phyloP scores from a whole-genome alignment of 2,797 vertebrate genomes.

The Halcyon leucocephala region DNA sequence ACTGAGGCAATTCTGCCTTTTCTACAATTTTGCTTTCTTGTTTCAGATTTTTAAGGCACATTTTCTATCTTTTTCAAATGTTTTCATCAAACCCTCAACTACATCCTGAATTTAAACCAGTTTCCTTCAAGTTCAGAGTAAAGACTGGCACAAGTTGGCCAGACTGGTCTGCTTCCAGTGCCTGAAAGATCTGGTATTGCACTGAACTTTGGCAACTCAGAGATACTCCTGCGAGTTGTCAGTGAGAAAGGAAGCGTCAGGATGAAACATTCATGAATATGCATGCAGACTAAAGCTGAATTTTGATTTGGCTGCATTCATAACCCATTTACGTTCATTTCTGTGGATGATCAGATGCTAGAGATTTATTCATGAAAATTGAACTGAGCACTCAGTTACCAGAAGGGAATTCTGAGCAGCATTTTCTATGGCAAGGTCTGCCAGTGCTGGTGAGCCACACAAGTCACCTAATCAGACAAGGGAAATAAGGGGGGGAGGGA shows the following conservation, averaged over 20 bases:
- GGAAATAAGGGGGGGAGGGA: neutral
- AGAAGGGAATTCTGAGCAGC: conserved; percentile 28
- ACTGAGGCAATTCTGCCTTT: neutral
- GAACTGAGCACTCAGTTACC: conserved; percentile 11
- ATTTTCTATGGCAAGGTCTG: neutral
- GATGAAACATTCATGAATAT: conserved; percentile 30
- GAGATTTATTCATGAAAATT: conserved; percentile 37
- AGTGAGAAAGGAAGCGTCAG: neutral
- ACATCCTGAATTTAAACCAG: neutral
- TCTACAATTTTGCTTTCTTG: neutral
- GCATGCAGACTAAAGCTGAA: conserved; percentile 8
- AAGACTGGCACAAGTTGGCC: neutral
- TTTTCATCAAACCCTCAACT: neutral
- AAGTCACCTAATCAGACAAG: conserved; percentile 10
- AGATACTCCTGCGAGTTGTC: neutral
- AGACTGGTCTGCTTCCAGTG: neutral
- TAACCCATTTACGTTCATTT: conserved; percentile 43
- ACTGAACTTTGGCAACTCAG: neutral
- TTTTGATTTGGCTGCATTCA: conserved; percentile 55
- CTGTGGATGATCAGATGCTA: conserved; percentile 26
- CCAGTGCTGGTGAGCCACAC: neutral
- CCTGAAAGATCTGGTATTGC: neutral
- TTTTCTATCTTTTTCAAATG: neutral
- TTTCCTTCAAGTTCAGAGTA: neutral
- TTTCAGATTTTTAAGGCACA: neutral